Evolutionary conservation across 2,888 invertebrate species (phyloP).

Genomic region (Ormyrus thymus): DNA sequence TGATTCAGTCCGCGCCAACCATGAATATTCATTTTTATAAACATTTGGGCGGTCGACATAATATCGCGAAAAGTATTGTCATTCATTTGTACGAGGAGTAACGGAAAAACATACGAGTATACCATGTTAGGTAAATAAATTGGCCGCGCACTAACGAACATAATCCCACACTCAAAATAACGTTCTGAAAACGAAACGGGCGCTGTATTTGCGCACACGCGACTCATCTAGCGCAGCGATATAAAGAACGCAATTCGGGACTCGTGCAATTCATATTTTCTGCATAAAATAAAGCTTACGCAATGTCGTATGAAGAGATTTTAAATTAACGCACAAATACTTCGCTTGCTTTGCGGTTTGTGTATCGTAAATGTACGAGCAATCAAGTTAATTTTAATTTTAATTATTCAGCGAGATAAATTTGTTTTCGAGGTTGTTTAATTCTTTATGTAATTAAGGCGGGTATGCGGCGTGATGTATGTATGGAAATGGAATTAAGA

Average conservation of each 20-base stretch:
- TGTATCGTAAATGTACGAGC: neutral
- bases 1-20: no score
- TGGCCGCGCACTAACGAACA: no score
- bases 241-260: constrained; percentile 34
- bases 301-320: constrained; percentile 26
- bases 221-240: neutral
- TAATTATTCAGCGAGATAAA: neutral
- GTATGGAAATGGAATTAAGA: no score
- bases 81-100: neutral
- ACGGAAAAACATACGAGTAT: no score
- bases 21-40: constrained; percentile 18
- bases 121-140: no score
- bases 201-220: neutral
- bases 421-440: no score
- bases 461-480: no score
- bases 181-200: neutral
- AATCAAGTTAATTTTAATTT: constrained; percentile 32
- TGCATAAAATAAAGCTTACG: constrained; percentile 10
- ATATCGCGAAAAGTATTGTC: neutral
- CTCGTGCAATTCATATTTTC: constrained; percentile 43
- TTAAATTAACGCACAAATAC: constrained; percentile 40
- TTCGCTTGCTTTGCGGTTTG: constrained; percentile 18
- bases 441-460: no score
- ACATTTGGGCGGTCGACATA: neutral
- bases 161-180: no score